phyloP scores from a whole-genome alignment of 2,113 vertebrate species.

The Edolisoma coerulescens region DNA sequence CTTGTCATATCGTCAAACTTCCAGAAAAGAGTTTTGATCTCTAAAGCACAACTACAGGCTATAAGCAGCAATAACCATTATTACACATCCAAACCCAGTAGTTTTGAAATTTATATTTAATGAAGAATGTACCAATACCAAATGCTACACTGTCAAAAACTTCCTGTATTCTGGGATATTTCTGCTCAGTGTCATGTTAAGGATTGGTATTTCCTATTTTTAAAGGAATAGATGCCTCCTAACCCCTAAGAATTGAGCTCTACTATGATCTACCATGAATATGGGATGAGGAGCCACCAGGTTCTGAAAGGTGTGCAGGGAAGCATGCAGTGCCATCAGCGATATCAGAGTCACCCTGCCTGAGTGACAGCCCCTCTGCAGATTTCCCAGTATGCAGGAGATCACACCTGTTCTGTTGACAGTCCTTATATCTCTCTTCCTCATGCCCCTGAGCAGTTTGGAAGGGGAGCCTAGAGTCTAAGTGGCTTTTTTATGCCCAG shows the following conservation, averaged over 20 bases:
- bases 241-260: not conserved
- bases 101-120: not conserved
- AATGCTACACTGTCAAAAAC: not conserved
- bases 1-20: not conserved
- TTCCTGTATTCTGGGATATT: not conserved
- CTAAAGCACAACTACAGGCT: not conserved
- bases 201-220: not conserved
- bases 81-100: not conserved
- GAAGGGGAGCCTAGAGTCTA: accelerated
- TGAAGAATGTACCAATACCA: not conserved
- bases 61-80: not conserved
- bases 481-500: not conserved
- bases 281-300: not conserved
- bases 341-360: not conserved
- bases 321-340: not conserved
- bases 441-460: not conserved
- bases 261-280: not conserved
- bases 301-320: accelerated
- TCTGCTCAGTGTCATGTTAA: not conserved
- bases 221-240: not conserved
- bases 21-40: not conserved
- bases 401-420: not conserved
- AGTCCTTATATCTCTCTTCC: not conserved
- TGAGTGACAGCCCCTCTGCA: not conserved
- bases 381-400: not conserved